phyloP scores from a whole-genome alignment of 2,113 vertebrate species.

The Bothrops jararaca region DNA sequence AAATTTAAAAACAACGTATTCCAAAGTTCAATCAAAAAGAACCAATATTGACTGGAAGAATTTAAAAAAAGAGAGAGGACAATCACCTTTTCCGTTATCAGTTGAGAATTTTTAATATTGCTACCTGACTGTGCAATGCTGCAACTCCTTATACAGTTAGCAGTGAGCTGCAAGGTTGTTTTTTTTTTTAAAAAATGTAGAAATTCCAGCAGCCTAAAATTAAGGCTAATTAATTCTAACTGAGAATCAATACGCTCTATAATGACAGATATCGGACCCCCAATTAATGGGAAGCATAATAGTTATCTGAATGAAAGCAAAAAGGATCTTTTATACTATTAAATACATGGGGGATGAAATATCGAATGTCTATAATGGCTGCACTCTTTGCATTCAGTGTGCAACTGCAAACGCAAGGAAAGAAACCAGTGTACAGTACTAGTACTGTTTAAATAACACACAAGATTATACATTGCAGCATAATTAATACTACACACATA shows the following conservation, averaged over 20 bases:
- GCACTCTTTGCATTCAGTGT: conserved; percentile 78
- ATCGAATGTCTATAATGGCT: conserved; percentile 71
- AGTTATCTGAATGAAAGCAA: conserved; percentile 64
- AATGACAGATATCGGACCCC: conserved; percentile 56
- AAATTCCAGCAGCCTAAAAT: conserved; percentile 50
- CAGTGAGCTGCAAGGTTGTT: conserved; percentile 54
- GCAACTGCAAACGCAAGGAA: conserved; percentile 79
- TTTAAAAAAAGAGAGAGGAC: conserved; percentile 46
- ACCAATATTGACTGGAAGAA: conserved; percentile 55
- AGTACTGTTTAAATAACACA: conserved; percentile 91
- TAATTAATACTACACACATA: conserved; percentile 82
- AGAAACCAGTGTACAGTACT: conserved; percentile 89
- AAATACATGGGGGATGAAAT: conserved; percentile 56
- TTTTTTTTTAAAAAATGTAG: conserved; percentile 38
- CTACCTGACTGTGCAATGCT: conserved; percentile 65
- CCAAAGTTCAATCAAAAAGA: conserved; percentile 48
- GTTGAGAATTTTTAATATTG: conserved; percentile 66
- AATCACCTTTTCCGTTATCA: conserved; percentile 50
- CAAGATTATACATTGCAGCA: conserved; percentile 84
- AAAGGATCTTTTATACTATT: conserved; percentile 63
- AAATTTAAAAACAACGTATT: conserved; percentile 60
- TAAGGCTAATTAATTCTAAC: conserved; percentile 44
- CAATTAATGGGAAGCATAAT: conserved; percentile 59
- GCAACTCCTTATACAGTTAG: conserved; percentile 66
- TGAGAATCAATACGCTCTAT: conserved; percentile 61